These are phyloP conservation scores for Saimiri boliviensis DNA, from an alignment of 2,113 vertebrate species.

Conservation along the genomic window DNA sequence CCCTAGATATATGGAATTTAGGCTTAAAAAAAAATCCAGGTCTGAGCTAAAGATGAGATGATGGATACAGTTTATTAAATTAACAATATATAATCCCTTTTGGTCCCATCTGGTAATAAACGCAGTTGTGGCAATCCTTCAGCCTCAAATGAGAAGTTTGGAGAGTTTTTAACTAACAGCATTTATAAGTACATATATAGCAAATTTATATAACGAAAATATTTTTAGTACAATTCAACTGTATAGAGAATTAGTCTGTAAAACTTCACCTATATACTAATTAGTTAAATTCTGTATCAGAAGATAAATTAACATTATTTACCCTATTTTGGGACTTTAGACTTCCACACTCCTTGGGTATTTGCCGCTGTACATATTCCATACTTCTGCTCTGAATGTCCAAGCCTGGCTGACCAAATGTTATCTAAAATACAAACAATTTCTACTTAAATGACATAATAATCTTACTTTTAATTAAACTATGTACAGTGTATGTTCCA, in stretches of 20 bases:
- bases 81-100: neutral
- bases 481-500: neutral
- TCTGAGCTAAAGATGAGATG: neutral
- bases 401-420: slow-evolving; percentile 69
- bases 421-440: slow-evolving; percentile 72
- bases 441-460: slow-evolving; percentile 45
- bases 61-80: neutral
- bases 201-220: neutral
- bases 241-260: neutral
- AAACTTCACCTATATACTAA: slow-evolving; percentile 1
- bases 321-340: slow-evolving; percentile 75
- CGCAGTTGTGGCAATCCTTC: neutral
- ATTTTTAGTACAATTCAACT: neutral
- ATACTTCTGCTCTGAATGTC: slow-evolving; percentile 73
- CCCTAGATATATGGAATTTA: neutral
- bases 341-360: slow-evolving; percentile 75
- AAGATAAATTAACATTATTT: slow-evolving; percentile 48
- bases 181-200: neutral
- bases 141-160: neutral
- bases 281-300: neutral
- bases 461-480: slow-evolving; percentile 47
- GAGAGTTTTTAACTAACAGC: neutral
- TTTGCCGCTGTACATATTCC: slow-evolving; percentile 73
- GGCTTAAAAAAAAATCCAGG: neutral
- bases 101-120: neutral